Evolutionary conservation across 2,888 invertebrate species (phyloP).

Genomic region (Ochropacha duplaris): DNA sequence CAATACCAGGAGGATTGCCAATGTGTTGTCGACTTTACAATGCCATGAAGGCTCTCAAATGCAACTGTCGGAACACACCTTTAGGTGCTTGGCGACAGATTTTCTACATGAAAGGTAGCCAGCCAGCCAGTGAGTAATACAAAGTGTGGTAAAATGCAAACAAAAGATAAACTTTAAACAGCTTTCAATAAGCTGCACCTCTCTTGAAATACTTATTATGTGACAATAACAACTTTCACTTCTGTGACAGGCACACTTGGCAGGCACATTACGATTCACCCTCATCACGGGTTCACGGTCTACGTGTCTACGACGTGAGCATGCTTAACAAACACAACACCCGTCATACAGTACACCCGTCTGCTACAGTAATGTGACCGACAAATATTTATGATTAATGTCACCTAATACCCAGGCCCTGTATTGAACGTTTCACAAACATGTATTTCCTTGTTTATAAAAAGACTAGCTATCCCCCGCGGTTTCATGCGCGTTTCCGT

Average conservation of each 20-base stretch:
- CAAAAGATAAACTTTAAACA: too few species aligned
- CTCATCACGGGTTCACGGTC: constrained; percentile 16
- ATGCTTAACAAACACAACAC: constrained; percentile 25
- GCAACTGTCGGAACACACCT: too few species aligned
- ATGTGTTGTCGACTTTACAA: too few species aligned
- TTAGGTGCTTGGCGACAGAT: too few species aligned
- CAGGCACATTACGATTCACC: constrained; percentile 10
- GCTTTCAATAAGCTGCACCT: background rate
- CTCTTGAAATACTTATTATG: background rate
- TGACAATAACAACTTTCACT: background rate
- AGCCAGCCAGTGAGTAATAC: too few species aligned
- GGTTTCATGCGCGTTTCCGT: too few species aligned
- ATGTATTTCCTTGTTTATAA: background rate
- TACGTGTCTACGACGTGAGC: constrained; percentile 5
- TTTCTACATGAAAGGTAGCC: too few species aligned
- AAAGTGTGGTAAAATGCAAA: too few species aligned
- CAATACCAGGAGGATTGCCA: too few species aligned
- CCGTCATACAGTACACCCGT: too few species aligned
- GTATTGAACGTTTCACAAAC: constrained; percentile 8
- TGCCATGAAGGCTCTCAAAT: too few species aligned
- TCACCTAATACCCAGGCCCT: constrained; percentile 23
- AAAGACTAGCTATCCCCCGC: too few species aligned
- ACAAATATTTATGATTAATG: constrained; percentile 27
- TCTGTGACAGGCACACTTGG: background rate
- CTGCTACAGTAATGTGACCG: constrained; percentile 13